A percentile compares a stretch with the other conserved stretches of the same genome.
Evolutionary conservation across 2,797 vertebrate species (phyloP).

Genomic region (Nothura maculosa): DNA sequence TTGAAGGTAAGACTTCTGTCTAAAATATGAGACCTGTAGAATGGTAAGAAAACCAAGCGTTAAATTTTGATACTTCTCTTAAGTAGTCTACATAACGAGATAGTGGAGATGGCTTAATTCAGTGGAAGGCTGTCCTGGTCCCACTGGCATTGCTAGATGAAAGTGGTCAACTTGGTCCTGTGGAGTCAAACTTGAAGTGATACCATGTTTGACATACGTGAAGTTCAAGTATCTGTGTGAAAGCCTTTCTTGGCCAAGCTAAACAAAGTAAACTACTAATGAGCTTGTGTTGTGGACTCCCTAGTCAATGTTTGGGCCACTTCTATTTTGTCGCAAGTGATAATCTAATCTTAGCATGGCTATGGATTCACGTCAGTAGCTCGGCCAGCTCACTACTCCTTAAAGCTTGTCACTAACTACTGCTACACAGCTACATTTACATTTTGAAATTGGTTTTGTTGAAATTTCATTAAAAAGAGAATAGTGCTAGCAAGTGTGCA

Average conservation of each 20-base stretch:
- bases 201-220: no score
- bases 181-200: neutral
- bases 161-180: neutral
- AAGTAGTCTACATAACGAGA: neutral
- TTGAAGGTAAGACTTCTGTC: conserved; percentile 69
- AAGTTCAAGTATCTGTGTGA: neutral
- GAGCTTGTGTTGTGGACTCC: neutral
- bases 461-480: neutral
- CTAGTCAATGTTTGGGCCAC: neutral
- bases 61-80: neutral
- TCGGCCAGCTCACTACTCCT: neutral
- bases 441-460: neutral
- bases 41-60: neutral
- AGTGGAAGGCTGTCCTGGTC: neutral
- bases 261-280: neutral
- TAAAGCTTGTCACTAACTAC: neutral
- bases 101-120: neutral
- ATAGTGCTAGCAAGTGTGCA: neutral
- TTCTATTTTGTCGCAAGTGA: neutral
- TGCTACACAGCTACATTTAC: no score
- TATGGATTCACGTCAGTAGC: neutral
- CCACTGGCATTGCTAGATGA: neutral
- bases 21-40: neutral
- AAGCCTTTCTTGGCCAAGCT: neutral
- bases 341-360: neutral